Base-by-base conservation (phyloP, 92 coral and sea anemone genomes). In the Epizoanthus scotinus region DNA sequence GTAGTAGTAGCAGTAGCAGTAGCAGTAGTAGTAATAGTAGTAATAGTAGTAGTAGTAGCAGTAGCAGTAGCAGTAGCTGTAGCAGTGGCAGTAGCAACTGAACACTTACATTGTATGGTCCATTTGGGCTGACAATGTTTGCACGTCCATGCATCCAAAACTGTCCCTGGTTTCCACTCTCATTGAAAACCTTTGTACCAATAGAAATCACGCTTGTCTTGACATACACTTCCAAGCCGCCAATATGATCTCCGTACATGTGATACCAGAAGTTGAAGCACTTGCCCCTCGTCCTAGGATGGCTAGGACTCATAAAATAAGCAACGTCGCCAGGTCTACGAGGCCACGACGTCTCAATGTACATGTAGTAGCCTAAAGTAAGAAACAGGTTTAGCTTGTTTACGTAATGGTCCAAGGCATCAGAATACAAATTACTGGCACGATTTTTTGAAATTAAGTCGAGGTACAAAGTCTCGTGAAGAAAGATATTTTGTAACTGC, bases 211-310 rank as follows among this genome's bases (percentile, higher is more conserved):
- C 61, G 14, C 90, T 84, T 47, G 83, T 78, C 84, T 89, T 93
- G 54, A 91, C 86, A 55, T 87, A 89, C 3, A 96, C 82, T n/a
- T 93, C 89, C 75, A 96, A 61, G 18, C 83, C 22, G 29, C 97
- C 97, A 71, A 96, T 89, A 63, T 93, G 89, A 21, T 63, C 70
- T 25, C 99, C 99, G 47, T 84, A 82, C 99, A 96, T 96, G 82
- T 93, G 98, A 67, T 96, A 96, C 79, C 86, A 96, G 78, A 96
- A 96, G 87, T 96, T 93, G 62, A 96, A 83, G 79, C 99, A 96
- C 50, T 93, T 93, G 84, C 98, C 98, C 18, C 78, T 85, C 14
- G 99, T 93, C 28, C 90, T 79, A 0, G 92, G 84, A 26, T 88
- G 84, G 20, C 44, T 50, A 1, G 91, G 87, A 73, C 99, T 96